Conservation (phyloP, 2,113 vertebrate genomes). For the Crotalus tigris region DNA sequence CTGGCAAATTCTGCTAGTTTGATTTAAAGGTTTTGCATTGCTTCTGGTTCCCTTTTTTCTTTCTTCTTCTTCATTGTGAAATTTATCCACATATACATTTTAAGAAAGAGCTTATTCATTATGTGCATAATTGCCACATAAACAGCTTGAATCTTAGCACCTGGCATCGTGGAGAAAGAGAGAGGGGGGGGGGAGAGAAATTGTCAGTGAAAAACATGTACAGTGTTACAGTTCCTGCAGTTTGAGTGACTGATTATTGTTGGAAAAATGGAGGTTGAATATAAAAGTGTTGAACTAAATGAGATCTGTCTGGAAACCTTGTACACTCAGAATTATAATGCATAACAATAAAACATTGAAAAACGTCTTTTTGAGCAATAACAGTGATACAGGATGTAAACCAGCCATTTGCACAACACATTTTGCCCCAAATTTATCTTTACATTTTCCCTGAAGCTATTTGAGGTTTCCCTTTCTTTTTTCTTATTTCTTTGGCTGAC, state of each 20-base stretch:
- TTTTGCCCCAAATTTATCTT: neutral
- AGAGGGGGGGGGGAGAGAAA: neutral
- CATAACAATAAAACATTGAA: neutral
- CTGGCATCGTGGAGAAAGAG: neutral
- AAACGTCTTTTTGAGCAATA: neutral
- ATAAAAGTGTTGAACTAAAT: neutral
- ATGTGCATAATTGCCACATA: neutral
- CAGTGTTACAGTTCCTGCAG: neutral
- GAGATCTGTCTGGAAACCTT: neutral
- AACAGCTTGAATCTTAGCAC: neutral
- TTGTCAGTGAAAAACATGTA: neutral
- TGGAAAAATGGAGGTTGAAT: neutral
- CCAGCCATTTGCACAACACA: neutral
- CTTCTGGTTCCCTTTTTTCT: neutral
- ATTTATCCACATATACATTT: neutral
- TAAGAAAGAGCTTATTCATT: neutral
- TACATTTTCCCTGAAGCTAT: neutral
- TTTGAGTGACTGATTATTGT: neutral
- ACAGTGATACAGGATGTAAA: neutral
- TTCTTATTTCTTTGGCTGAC: neutral
- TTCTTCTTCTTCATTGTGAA: neutral
- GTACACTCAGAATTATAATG: neutral
- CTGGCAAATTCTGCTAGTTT: neutral
- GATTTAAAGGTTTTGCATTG: neutral
- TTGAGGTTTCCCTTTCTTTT: neutral